Evolutionary conservation across 2,888 invertebrate species (phyloP), one percentile per base, ranked within the genome.

Genomic region (Chrysolina haemoptera): DNA sequence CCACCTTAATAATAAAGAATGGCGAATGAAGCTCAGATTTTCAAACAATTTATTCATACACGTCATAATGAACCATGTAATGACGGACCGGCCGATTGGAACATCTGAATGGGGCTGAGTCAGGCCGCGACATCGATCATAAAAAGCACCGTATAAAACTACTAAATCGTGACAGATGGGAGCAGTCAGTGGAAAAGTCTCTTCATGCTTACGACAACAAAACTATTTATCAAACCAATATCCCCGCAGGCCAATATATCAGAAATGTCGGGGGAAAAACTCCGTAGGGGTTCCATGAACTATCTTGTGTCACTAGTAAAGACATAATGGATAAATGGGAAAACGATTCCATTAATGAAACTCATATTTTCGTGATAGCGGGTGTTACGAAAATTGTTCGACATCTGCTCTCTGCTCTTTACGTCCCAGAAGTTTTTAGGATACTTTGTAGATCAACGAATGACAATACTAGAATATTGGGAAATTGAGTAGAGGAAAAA

Each of bases 221-320:
- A 59, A 59, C 59, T 59, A 59, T 59, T 35, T 35, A 59, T 59
- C 59, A 59, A 59, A 35, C 59, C 59, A 59, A 59, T 59, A 59
- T 59, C 59, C 59, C 35, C 35, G 9, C 59, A 35, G 59, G 8
- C 6, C 59, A 35, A 59, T 59, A 27, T 59, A 59, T 59, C 59
- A 59, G 35, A 59, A 22, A 27, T n/a, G 59, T 59, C 59, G 35
- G 22, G 22, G 59, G 14, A 59, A 59, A 59, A 59, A 35, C 59
- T n/a, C 59, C n/a, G 8, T 9, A 4, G 59, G 59, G 59, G n/a
- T n/a, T 59, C 35, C 35, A 59, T 59, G 35, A 59, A 59, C 59
- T 59, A 59, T 59, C 27, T 59, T 27, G 59, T 35, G 59, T 14
- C 59, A 59, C 22, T 59, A 11, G 59, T 59, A 10, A 59, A 59